Percentiles rank a stretch among this genome's conserved stretches.
phyloP scores from a whole-genome alignment of 2,113 vertebrate genomes.

The Mastomys natalensis region DNA sequence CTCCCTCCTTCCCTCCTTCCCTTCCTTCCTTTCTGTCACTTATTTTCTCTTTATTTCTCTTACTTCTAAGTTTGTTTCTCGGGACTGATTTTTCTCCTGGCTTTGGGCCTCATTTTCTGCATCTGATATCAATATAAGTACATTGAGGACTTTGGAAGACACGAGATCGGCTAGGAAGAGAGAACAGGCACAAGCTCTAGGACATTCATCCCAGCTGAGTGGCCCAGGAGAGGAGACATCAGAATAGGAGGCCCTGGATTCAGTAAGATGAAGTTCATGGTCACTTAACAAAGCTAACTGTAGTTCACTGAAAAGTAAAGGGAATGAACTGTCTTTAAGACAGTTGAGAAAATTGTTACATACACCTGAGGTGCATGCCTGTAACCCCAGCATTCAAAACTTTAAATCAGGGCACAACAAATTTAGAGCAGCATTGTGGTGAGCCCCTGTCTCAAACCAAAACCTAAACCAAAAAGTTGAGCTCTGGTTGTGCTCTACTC shows the following conservation, averaged over 20 bases:
- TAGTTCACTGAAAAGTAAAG: not conserved
- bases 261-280: not conserved
- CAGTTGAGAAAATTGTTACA: not conserved
- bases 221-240: not conserved
- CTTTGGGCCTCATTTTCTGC: not conserved
- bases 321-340: not conserved
- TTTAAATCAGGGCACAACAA: not conserved
- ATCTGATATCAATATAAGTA: not conserved
- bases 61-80: not conserved
- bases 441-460: not conserved
- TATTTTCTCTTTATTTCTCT: not conserved
- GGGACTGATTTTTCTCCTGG: not conserved
- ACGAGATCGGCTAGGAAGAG: not conserved
- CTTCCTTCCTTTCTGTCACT: not conserved
- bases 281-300: not conserved
- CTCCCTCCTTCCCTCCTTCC: too few relatives aligned
- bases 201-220: not conserved
- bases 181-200: not conserved
- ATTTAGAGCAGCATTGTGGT: not conserved
- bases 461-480: not conserved
- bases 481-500: not conserved
- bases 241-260: not conserved
- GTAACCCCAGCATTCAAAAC: not conserved
- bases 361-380: not conserved
- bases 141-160: not conserved